phyloP scores from a whole-genome alignment of 2,113 vertebrate species.

The Heptranchias perlo region DNA sequence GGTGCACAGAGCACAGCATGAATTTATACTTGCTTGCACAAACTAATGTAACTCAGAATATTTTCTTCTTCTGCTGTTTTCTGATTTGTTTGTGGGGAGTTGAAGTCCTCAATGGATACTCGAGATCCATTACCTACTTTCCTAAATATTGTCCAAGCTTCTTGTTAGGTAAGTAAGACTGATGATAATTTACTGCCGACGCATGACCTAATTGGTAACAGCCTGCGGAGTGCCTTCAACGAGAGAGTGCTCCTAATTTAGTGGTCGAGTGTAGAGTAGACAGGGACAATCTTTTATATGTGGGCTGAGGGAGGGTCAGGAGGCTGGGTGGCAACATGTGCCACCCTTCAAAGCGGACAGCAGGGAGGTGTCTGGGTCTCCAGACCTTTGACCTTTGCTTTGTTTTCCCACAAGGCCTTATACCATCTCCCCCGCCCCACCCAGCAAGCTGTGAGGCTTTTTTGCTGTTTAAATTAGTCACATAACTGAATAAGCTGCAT shows the following conservation, averaged over 20 bases:
- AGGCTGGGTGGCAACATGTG: conserved; percentile 44
- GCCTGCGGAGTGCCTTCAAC: conserved; percentile 19
- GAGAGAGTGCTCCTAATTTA: not conserved
- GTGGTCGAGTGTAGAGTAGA: not conserved
- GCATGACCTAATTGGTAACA: conserved; percentile 21
- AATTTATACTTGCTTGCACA: not conserved
- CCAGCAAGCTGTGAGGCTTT: not conserved
- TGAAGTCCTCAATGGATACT: not conserved
- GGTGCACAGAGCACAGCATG: not conserved
- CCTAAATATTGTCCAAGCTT: not conserved
- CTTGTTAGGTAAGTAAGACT: not conserved
- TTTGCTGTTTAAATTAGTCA: not conserved
- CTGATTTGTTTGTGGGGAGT: not conserved
- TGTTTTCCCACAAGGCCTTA: conserved; percentile 50
- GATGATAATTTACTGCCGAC: conserved; percentile 25
- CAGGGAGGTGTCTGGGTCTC: conserved; percentile 50
- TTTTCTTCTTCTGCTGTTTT: not conserved
- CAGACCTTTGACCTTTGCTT: conserved; percentile 56
- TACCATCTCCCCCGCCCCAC: not conserved
- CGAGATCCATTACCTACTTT: not conserved
- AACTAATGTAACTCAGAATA: not conserved
- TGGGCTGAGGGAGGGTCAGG: conserved; percentile 44
- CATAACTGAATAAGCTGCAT: not conserved
- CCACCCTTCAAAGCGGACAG: conserved; percentile 54
- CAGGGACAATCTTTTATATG: conserved; percentile 26